Percentiles rank a stretch among this genome's conserved stretches.
Conservation (phyloP, 2,113 vertebrate species). For the Circaetus gallicus region DNA sequence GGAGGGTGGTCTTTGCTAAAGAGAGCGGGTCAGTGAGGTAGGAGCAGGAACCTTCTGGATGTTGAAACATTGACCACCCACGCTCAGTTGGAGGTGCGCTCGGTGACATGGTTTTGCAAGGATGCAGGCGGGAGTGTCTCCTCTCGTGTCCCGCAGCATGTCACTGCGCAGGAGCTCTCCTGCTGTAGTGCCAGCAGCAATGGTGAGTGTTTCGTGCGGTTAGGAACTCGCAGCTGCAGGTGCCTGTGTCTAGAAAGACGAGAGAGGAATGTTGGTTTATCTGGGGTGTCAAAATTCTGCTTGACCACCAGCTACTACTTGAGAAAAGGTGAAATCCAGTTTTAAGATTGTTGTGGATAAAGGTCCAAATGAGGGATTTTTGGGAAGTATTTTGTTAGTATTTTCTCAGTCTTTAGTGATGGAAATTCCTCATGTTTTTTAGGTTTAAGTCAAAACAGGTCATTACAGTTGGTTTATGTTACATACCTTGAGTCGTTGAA, state of each 20-base stretch:
- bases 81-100: fast-evolving
- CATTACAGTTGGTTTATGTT: not conserved
- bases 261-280: not conserved
- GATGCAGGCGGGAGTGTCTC: not conserved
- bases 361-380: not conserved
- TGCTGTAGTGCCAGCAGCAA: not conserved
- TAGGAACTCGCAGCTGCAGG: not conserved
- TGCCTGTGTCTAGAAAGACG: not conserved
- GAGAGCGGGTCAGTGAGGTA: fast-evolving
- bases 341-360: not conserved
- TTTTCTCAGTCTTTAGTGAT: not conserved
- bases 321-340: not conserved
- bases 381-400: not conserved
- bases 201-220: fast-evolving
- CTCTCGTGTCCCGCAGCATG: fast-evolving
- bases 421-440: not conserved
- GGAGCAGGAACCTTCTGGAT: not conserved
- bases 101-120: fast-evolving
- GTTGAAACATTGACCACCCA: fast-evolving
- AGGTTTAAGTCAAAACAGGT: not conserved
- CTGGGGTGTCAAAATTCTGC: not conserved
- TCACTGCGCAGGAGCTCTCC: fast-evolving
- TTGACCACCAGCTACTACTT: not conserved
- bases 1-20: not conserved
- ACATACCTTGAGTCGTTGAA: not conserved